Evolutionary conservation across 2,888 invertebrate genomes (phyloP).

Genomic region (Apomyelois bistriatella): DNA sequence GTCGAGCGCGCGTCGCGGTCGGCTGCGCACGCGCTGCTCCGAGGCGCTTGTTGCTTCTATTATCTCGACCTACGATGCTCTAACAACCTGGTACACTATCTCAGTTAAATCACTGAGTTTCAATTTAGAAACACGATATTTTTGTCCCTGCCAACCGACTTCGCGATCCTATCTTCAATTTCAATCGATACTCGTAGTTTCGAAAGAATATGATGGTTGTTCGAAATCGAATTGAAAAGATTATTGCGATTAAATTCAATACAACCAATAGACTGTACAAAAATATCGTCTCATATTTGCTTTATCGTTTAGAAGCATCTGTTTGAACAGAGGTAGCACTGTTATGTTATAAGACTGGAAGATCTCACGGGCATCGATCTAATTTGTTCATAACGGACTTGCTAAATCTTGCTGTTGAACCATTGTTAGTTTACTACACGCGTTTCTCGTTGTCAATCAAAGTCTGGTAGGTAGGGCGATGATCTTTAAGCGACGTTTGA

Average conservation of each 20-base stretch:
- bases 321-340: constrained; percentile 8
- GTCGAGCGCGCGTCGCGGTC: constrained; percentile 54
- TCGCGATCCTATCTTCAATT: background rate
- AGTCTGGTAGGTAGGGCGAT: constrained; percentile 34
- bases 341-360: constrained; percentile 21
- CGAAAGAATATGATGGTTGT: constrained; percentile 5
- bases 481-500: constrained; percentile 34
- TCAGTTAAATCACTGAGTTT: background rate
- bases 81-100: constrained; percentile 7
- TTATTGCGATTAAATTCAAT: constrained; percentile 10
- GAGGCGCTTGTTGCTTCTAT: constrained; percentile 33
- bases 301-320: constrained; percentile 7
- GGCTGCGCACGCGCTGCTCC: constrained; percentile 64
- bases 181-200: background rate
- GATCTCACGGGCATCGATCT: constrained; percentile 52
- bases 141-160: background rate
- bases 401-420: constrained; percentile 30
- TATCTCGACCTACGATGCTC: constrained; percentile 9
- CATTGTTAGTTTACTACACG: constrained; percentile 25
- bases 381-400: constrained; percentile 58
- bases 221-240: constrained; percentile 10
- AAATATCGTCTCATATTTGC: constrained; percentile 8
- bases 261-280: constrained; percentile 3
- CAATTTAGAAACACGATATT: constrained; percentile 1
- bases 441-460: constrained; percentile 42